Conservation (phyloP, 2,797 vertebrate species). For the Eulemur mongoz region DNA sequence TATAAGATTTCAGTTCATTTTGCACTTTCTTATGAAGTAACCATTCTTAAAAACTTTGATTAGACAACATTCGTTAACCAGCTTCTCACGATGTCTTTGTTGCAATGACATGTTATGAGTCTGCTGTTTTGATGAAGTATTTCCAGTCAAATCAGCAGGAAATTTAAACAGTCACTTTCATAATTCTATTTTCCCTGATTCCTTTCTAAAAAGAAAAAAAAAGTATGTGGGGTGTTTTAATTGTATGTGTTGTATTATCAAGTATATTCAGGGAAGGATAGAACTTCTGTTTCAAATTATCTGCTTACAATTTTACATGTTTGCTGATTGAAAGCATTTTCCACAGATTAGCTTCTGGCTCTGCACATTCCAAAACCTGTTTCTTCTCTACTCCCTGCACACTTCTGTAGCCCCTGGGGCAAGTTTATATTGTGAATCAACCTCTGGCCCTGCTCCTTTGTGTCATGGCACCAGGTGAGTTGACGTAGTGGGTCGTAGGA, state of each 20-base stretch:
- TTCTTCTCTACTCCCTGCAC: neutral
- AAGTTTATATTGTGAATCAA: neutral
- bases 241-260: neutral
- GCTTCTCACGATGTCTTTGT: neutral
- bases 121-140: neutral
- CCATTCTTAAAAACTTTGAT: neutral
- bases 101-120: neutral
- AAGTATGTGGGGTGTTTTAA: neutral
- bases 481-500: neutral
- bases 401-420: neutral
- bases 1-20: neutral
- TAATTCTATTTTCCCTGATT: conserved; percentile 1
- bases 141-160: neutral
- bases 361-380: neutral
- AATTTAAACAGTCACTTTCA: neutral
- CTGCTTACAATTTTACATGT: neutral
- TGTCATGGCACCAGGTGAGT: neutral
- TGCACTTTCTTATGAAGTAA: neutral
- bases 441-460: neutral
- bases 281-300: conserved; percentile 56
- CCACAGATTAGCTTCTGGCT: conserved; percentile 20
- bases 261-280: neutral
- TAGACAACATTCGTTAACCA: neutral
- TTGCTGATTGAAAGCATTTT: conserved; percentile 35
- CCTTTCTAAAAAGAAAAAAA: neutral